These are phyloP conservation scores for Theristus sp. DNA, from an alignment of 2,888 invertebrate genomes.

Conservation along the genomic window DNA sequence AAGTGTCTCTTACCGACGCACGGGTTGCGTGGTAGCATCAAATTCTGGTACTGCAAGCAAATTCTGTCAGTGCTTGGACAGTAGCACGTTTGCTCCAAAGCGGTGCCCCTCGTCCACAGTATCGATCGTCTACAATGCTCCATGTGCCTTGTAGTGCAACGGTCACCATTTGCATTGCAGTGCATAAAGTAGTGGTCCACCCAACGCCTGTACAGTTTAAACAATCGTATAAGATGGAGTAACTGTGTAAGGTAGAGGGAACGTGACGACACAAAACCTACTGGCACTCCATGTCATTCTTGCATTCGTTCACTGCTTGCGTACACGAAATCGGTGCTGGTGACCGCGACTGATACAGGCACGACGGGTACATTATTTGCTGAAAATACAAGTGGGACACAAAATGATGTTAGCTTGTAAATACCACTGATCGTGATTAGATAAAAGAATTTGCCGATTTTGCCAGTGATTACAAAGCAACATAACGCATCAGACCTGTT, in stretches of 20 bases:
- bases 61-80: not conserved
- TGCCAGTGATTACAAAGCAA: too few species aligned
- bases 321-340: constrained; percentile 12
- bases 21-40: not conserved
- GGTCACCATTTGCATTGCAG: not conserved
- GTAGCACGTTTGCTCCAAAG: constrained; percentile 13
- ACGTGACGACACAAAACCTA: constrained; percentile 4
- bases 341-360: constrained; percentile 3
- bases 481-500: constrained; percentile 14
- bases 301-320: constrained; percentile 14
- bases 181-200: not conserved
- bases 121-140: constrained; percentile 11
- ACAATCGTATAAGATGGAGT: too few species aligned
- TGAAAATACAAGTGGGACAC: too few species aligned
- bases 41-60: not conserved
- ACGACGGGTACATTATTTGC: not conserved
- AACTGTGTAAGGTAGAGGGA: too few species aligned
- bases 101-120: constrained; percentile 15
- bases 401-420: too few species aligned
- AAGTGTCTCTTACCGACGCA: not conserved
- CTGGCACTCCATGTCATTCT: constrained; percentile 14
- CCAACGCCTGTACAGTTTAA: not conserved
- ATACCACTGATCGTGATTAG: too few species aligned
- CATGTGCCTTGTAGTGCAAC: constrained; percentile 1
- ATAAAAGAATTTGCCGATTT: too few species aligned